These are phyloP conservation scores for Coelopa frigida DNA, from an alignment of 1,140 invertebrate genomes.

Conservation along the genomic window DNA sequence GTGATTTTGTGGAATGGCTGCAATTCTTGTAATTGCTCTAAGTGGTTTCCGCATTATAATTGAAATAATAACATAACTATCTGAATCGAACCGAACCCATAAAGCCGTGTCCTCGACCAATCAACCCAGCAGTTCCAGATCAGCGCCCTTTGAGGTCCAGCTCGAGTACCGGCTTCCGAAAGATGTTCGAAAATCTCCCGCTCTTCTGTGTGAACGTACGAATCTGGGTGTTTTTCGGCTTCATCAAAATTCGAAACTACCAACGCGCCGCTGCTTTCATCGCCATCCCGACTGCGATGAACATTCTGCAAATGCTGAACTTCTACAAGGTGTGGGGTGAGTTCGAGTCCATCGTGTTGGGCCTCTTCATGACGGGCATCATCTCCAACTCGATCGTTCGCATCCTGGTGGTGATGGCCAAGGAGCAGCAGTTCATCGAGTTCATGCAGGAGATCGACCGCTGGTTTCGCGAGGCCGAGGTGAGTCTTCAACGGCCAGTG, in stretches of 20 bases:
- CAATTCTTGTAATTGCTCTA: too few relatives aligned
- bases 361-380: constrained; percentile 10
- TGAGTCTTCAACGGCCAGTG: neutral
- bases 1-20: too few relatives aligned
- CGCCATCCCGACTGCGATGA: neutral
- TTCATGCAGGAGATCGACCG: constrained; percentile 2
- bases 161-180: too few relatives aligned
- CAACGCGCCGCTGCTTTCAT: neutral
- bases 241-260: neutral
- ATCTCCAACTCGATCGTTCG: constrained; percentile 8
- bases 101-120: too few relatives aligned
- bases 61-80: too few relatives aligned
- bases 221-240: constrained; percentile 7
- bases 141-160: too few relatives aligned
- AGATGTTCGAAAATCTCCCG: constrained; percentile 6
- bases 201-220: constrained; percentile 2
- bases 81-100: too few relatives aligned
- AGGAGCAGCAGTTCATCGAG: constrained; percentile 6
- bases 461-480: constrained; percentile 6
- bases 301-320: constrained; percentile 2
- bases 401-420: neutral
- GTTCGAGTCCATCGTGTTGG: neutral
- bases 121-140: too few relatives aligned
- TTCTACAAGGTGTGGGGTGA: neutral
- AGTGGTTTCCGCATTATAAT: too few relatives aligned